These are phyloP conservation scores for Meloidogyne chitwoodi DNA, from an alignment of 1,140 invertebrate genomes.

Conservation along the genomic window DNA sequence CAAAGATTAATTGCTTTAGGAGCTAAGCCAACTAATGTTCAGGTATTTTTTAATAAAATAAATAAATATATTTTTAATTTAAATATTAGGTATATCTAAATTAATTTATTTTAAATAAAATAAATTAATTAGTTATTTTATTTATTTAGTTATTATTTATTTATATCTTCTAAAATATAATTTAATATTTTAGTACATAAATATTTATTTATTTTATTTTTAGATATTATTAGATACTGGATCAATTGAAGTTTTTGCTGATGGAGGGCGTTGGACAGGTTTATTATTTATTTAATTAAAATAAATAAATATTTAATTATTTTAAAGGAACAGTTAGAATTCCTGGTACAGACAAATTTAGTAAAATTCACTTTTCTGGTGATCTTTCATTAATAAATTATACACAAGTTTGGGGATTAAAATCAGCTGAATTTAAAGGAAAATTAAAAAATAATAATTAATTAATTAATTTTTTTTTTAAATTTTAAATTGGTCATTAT, in stretches of 20 bases:
- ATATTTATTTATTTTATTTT: too few relatives aligned
- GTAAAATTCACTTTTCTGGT: background rate
- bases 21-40: constrained; percentile 9
- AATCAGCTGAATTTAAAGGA: constrained; percentile 12
- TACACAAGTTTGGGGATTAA: constrained; percentile 9
- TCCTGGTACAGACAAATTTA: constrained; percentile 7
- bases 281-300: background rate
- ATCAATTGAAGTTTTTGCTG: constrained; percentile 27
- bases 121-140: too few relatives aligned
- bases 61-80: too few relatives aligned
- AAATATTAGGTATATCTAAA: too few relatives aligned
- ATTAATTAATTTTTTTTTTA: background rate
- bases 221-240: constrained; percentile 16
- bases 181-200: too few relatives aligned
- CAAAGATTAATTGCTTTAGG: constrained; percentile 21
- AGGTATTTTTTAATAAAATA: background rate
- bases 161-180: too few relatives aligned
- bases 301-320: background rate
- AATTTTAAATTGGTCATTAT: too few relatives aligned
- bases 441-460: background rate
- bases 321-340: constrained; percentile 7
- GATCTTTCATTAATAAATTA: background rate
- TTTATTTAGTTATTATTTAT: too few relatives aligned
- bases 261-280: constrained; percentile 18
- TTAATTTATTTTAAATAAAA: too few relatives aligned